These are phyloP conservation scores for Rhopalosiphum nymphaeae DNA, from an alignment of 2,888 invertebrate species.

Conservation along the genomic window DNA sequence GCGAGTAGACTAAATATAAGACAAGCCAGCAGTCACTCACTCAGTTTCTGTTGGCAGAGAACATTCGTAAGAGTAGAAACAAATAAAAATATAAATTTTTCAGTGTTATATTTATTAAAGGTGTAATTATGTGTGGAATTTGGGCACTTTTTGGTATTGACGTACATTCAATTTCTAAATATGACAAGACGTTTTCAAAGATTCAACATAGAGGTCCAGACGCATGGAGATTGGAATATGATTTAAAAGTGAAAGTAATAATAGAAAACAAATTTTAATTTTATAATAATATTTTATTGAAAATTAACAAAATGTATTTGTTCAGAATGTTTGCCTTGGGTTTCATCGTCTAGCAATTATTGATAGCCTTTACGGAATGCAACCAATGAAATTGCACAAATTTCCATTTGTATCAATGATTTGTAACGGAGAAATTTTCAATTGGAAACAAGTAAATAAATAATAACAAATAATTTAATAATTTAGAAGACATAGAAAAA, in stretches of 20 bases:
- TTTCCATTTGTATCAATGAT: slow-evolving; percentile 78
- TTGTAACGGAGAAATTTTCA: slow-evolving; percentile 91
- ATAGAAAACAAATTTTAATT: neutral
- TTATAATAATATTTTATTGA: neutral
- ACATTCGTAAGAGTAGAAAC: neutral
- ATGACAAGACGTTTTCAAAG: slow-evolving; percentile 76
- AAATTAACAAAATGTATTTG: slow-evolving; percentile 59
- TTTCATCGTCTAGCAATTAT: slow-evolving; percentile 81
- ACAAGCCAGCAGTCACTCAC: neutral
- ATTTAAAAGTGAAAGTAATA: slow-evolving; percentile 75
- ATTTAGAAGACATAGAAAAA: neutral
- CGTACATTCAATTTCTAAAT: slow-evolving; percentile 72
- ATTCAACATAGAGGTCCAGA: slow-evolving; percentile 82
- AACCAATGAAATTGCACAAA: slow-evolving; percentile 79
- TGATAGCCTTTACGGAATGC: slow-evolving; percentile 81
- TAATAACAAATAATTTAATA: neutral
- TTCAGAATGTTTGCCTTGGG: slow-evolving; percentile 76
- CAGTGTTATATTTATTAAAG: neutral
- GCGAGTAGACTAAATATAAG: slow-evolving; percentile 34
- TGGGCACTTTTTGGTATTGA: slow-evolving; percentile 81
- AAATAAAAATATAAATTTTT: neutral
- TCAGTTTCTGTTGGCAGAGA: slow-evolving; percentile 25
- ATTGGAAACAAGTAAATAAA: slow-evolving; percentile 74
- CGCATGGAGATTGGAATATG: slow-evolving; percentile 81
- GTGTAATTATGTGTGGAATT: slow-evolving; percentile 80